These are phyloP conservation scores for Haliclona indistincta DNA, from an alignment of 37 sponge, comb jelly and placozoan genomes.

Conservation along the genomic window DNA sequence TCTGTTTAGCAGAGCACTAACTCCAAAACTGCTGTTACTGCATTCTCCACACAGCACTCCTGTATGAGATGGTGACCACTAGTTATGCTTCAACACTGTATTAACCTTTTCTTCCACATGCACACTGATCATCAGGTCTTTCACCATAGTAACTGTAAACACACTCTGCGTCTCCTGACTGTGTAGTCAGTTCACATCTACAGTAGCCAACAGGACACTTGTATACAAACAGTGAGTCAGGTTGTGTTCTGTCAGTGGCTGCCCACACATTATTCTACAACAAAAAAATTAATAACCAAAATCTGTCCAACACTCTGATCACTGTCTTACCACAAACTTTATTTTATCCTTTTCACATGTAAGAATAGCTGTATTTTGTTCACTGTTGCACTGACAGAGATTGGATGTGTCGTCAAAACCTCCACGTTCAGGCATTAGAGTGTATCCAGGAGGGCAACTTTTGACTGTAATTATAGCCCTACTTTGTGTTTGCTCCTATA, in stretches of 20 bases:
- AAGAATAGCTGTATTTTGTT: no score
- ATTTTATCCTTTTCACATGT: no score
- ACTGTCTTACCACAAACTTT: no score
- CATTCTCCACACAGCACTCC: constrained; percentile 74
- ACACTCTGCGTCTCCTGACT: not conserved
- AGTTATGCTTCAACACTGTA: not conserved
- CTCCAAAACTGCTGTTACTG: constrained; percentile 38
- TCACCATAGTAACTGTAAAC: not conserved
- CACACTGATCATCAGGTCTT: constrained; percentile 4
- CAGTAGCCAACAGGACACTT: constrained; percentile 21
- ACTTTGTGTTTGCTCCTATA: no score
- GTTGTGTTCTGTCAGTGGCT: not conserved
- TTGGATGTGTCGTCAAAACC: no score
- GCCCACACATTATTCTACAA: not conserved
- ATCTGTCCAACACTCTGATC: not conserved
- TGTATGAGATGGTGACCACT: not conserved
- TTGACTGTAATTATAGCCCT: no score
- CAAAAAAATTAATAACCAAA: no score
- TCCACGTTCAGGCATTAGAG: no score
- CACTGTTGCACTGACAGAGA: no score
- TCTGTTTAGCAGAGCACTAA: constrained; percentile 54
- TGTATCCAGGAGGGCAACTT: no score
- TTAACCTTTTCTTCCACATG: constrained; percentile 8
- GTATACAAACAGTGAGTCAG: not conserved
- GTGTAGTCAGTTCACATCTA: not conserved